Evolutionary conservation across 2,113 vertebrate genomes (phyloP).

Genomic region (Ochotona princeps): DNA sequence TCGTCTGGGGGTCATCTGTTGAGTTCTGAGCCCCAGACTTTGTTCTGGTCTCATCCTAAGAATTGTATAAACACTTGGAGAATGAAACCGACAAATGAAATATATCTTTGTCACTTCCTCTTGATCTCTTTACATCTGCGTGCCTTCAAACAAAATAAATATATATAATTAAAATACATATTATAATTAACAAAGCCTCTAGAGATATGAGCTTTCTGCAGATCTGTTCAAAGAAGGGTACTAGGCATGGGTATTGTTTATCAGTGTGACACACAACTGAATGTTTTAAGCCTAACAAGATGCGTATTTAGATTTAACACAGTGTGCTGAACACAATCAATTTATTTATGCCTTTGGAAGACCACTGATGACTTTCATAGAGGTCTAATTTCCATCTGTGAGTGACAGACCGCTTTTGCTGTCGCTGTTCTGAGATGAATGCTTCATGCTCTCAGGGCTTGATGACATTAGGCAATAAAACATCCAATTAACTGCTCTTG

Average conservation of each 20-base stretch:
- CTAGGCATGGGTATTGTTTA: background rate
- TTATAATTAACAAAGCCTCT: background rate
- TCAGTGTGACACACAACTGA: background rate
- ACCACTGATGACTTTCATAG: background rate
- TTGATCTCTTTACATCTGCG: no score
- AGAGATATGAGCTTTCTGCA: background rate
- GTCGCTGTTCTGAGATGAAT: background rate
- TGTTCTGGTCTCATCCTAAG: no score
- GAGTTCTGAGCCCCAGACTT: no score
- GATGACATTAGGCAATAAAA: constrained; percentile 60
- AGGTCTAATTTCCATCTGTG: background rate
- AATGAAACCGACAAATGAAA: no score
- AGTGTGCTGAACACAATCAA: background rate
- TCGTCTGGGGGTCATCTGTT: no score
- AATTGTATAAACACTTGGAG: no score
- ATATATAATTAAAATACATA: no score
- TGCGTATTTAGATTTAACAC: background rate
- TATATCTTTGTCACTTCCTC: no score
- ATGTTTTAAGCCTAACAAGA: background rate
- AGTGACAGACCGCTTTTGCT: background rate
- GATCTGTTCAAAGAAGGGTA: background rate
- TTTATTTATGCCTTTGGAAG: background rate
- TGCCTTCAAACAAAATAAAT: no score
- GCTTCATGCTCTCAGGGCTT: background rate
- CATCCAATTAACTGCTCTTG: constrained; percentile 63